phyloP scores from a whole-genome alignment of 2,113 vertebrate species.

The Seriola rivoliana region DNA sequence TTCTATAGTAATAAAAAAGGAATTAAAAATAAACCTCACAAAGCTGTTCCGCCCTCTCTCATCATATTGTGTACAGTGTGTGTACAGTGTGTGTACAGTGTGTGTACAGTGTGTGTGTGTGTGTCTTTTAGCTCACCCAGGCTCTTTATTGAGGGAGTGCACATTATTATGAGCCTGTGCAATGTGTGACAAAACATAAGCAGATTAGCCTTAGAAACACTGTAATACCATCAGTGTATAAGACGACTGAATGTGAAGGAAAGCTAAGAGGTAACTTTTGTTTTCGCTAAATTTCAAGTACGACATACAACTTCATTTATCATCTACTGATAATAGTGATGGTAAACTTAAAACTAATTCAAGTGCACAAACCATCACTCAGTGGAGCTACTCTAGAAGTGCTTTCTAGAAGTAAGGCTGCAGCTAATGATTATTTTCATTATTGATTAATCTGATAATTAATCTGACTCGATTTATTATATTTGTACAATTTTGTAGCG shows the following conservation, averaged over 20 bases:
- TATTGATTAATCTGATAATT: too few relatives aligned
- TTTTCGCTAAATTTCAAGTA: conserved; percentile 4
- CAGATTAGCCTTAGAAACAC: conserved; percentile 31
- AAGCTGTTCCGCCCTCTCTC: conserved; percentile 21
- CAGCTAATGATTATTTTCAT: neutral
- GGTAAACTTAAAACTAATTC: neutral
- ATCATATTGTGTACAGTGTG: conserved; percentile 13
- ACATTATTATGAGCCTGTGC: conserved; percentile 30
- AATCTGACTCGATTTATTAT: neutral
- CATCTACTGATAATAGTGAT: neutral
- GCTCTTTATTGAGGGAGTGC: conserved; percentile 33
- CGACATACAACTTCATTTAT: neutral
- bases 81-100: conserved; percentile 7
- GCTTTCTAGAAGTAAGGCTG: neutral
- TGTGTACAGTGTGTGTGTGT: conserved; percentile 11
- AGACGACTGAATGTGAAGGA: neutral
- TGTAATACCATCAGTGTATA: conserved; percentile 4
- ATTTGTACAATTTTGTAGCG: neutral
- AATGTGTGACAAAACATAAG: conserved; percentile 30
- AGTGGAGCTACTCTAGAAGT: neutral
- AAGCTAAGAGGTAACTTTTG: conserved; percentile 9
- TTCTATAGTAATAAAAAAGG: conserved; percentile 65
- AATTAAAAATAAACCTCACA: conserved; percentile 62
- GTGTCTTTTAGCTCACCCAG: conserved; percentile 1
- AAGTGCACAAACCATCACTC: neutral